phyloP scores from a whole-genome alignment of 2,888 invertebrate genomes.

The Lobophora halterata region DNA sequence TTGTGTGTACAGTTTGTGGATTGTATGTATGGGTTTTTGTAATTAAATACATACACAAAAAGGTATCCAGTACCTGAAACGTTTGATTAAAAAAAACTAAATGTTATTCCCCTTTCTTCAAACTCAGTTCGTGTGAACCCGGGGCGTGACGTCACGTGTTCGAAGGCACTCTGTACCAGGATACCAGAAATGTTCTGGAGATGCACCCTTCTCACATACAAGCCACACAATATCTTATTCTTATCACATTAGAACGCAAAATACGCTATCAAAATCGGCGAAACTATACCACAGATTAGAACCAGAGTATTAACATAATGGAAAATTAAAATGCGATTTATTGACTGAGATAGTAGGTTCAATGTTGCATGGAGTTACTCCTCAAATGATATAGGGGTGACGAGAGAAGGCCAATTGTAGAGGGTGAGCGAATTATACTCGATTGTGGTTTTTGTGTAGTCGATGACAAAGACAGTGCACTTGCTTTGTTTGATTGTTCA shows the following conservation, averaged over 20 bases:
- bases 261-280: neutral
- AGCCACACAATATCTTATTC: conserved; percentile 3
- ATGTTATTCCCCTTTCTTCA: no score
- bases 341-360: neutral
- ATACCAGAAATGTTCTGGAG: conserved; percentile 14
- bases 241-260: neutral
- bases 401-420: conserved; percentile 1
- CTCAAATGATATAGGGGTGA: conserved; percentile 1
- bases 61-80: no score
- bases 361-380: conserved; percentile 9
- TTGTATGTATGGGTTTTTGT: no score
- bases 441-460: conserved; percentile 5
- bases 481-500: conserved; percentile 1
- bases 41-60: no score
- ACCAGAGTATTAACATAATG: neutral
- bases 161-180: conserved; percentile 22
- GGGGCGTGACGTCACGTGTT: conserved; percentile 20
- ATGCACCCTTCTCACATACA: neutral
- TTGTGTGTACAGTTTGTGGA: no score
- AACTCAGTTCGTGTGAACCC: conserved; percentile 3
- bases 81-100: no score
- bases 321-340: conserved; percentile 9
- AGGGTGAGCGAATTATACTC: neutral
- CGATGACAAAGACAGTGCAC: conserved; percentile 2
- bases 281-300: conserved; percentile 1